Conservation (phyloP, 2,797 vertebrate genomes). For the Adelosebastes latens region DNA sequence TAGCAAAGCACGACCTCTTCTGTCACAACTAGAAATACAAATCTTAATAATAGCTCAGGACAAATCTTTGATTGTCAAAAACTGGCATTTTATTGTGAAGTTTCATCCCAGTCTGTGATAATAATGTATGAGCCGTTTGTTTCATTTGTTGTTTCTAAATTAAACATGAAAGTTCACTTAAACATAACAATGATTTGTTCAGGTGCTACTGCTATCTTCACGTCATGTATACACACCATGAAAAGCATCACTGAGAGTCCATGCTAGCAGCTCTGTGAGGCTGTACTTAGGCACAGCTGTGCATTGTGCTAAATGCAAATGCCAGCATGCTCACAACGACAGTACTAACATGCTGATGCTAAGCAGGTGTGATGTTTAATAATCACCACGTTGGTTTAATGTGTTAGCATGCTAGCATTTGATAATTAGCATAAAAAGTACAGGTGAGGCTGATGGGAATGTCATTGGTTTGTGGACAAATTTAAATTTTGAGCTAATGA, state of each 20-base stretch:
- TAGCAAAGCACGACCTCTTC: background rate
- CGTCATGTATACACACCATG: background rate
- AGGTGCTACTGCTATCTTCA: background rate
- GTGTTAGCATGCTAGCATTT: background rate
- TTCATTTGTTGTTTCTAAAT: slow-evolving; percentile 6
- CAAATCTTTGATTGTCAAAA: slow-evolving; percentile 3
- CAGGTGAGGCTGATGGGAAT: background rate
- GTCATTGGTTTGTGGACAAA: background rate
- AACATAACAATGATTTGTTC: background rate
- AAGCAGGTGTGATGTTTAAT: background rate
- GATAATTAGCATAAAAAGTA: background rate
- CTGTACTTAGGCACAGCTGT: background rate
- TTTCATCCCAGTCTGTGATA: background rate
- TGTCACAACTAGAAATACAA: background rate
- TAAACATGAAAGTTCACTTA: background rate
- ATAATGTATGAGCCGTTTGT: background rate
- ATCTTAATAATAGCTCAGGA: background rate
- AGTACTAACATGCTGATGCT: background rate
- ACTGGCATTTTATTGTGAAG: background rate
- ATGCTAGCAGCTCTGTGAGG: background rate
- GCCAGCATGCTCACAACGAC: background rate
- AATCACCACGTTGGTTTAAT: background rate
- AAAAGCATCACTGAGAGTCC: background rate
- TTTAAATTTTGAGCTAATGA: too few species aligned
- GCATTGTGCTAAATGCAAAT: background rate